Evolutionary conservation across 2,113 vertebrate genomes (phyloP), one percentile per base, ranked within the genome.

Genomic region (Sander lucioperca): DNA sequence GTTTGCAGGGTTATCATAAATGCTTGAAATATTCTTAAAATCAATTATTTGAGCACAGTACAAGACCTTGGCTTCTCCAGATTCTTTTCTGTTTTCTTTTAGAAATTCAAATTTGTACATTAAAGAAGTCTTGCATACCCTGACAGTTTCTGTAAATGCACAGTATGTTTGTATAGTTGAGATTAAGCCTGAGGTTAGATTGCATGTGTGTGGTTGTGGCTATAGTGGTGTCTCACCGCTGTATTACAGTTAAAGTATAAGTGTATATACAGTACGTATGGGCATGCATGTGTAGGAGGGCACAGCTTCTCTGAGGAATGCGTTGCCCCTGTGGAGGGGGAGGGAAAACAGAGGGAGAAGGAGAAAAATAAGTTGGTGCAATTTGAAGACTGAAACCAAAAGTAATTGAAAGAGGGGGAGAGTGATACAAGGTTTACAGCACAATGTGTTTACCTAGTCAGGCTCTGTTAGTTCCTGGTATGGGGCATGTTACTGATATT

Each of bases 231-330:
- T 53, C 33, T 72, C 65, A 48, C 65, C 6, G 1, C 64, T 16
- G 8, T 57, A 21, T 48, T 43, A 30, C 10, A 74, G 57, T 68
- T 65, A 36, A 18, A 59, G 51, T 69, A 61, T 61, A 50, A 21
- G 19, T 73, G 50, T n/a, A 43, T 73, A 23, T 53, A 23, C 36
- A 51, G 51, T 51, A 5, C 13, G 1, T 51, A 25, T 73, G 27
- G 45, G 19, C 48, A 15, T 39, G 53, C 12, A n/a, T 72, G 77
- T 39, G 77, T 75, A 16, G 61, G 54, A 69, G 36, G 76, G 63
- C 39, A 66, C 48, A 27, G 65, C 1, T 33, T 33, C 73, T 63
- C 21, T 64, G 50, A 79, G 78, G 77, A 84, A 84, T 82, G 54
- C 1, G 3, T 67, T 79, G 75, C 15, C 67, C 48, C 5, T 45